phyloP scores from a whole-genome alignment of 2,888 invertebrate species.

The Chouioia cunea region DNA sequence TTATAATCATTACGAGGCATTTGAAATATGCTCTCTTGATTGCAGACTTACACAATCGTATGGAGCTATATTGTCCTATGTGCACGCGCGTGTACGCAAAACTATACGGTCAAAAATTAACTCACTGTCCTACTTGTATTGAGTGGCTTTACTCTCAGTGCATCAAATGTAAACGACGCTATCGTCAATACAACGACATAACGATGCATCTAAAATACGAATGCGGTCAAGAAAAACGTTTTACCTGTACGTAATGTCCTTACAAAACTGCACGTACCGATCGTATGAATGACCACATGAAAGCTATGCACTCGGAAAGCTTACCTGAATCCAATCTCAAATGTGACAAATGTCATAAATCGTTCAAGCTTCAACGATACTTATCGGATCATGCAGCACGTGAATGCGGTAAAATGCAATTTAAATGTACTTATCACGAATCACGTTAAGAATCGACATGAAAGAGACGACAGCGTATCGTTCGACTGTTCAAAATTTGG shows the following conservation, averaged over 20 bases:
- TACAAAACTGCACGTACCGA: slow-evolving; percentile 1
- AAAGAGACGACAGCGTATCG: background rate
- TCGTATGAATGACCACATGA: slow-evolving; percentile 18
- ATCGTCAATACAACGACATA: slow-evolving; percentile 29
- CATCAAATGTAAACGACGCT: slow-evolving; percentile 17
- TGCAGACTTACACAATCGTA: slow-evolving; percentile 21
- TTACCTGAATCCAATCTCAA: background rate
- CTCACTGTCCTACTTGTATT: background rate
- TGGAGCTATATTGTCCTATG: background rate
- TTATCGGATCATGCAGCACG: background rate
- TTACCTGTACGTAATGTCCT: slow-evolving; percentile 5
- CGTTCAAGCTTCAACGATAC: slow-evolving; percentile 10
- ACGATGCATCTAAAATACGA: slow-evolving; percentile 33
- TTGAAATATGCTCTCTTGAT: background rate
- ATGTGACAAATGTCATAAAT: slow-evolving; percentile 7
- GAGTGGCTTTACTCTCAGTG: slow-evolving; percentile 9
- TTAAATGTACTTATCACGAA: slow-evolving; percentile 16
- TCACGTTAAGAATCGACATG: slow-evolving; percentile 9
- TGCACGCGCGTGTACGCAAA: slow-evolving; percentile 1
- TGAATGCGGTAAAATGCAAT: background rate
- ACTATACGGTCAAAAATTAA: slow-evolving; percentile 12
- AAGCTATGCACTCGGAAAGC: background rate
- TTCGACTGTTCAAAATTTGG: slow-evolving; percentile 9
- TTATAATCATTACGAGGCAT: too few relatives aligned
- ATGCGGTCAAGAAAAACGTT: slow-evolving; percentile 9